Evolutionary conservation across 2,888 invertebrate genomes (phyloP).

Genomic region (Bembecia ichneumoniformis): DNA sequence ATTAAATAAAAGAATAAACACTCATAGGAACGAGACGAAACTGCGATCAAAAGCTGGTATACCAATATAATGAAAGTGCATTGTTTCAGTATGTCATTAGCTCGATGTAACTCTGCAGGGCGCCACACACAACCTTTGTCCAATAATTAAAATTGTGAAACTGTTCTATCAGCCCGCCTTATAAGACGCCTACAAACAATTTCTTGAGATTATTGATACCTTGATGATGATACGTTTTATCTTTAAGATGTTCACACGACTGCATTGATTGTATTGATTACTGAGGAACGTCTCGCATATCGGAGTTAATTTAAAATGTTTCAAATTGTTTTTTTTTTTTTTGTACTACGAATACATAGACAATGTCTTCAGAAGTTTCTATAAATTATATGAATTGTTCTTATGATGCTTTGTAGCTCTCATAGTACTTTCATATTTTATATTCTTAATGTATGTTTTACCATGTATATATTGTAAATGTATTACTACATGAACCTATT

Average conservation of each 20-base stretch:
- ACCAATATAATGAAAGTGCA: slow-evolving; percentile 25
- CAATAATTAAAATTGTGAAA: slow-evolving; percentile 59
- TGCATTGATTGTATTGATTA: background rate
- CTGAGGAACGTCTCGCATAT: background rate
- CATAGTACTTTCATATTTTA: no score
- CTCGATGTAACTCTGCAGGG: slow-evolving; percentile 36
- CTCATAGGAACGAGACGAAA: no score
- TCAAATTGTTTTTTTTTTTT: background rate
- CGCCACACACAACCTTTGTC: slow-evolving; percentile 45
- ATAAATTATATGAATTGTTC: no score
- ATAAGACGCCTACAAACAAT: slow-evolving; percentile 39
- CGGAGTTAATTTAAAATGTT: background rate
- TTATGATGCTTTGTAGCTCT: no score
- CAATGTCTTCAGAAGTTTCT: slow-evolving; percentile 1
- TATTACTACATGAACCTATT: no score
- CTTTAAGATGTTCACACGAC: slow-evolving; percentile 9
- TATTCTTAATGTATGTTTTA: no score
- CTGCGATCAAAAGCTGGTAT: no score
- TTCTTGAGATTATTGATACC: slow-evolving; percentile 38
- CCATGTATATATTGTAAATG: no score
- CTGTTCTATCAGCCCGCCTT: slow-evolving; percentile 25
- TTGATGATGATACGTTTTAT: slow-evolving; percentile 13
- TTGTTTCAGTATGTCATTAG: slow-evolving; percentile 46
- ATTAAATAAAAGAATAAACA: no score
- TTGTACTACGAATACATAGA: no score